Base-by-base conservation (phyloP, 2,797 vertebrate genomes). In the Phalloptychus januarius region DNA sequence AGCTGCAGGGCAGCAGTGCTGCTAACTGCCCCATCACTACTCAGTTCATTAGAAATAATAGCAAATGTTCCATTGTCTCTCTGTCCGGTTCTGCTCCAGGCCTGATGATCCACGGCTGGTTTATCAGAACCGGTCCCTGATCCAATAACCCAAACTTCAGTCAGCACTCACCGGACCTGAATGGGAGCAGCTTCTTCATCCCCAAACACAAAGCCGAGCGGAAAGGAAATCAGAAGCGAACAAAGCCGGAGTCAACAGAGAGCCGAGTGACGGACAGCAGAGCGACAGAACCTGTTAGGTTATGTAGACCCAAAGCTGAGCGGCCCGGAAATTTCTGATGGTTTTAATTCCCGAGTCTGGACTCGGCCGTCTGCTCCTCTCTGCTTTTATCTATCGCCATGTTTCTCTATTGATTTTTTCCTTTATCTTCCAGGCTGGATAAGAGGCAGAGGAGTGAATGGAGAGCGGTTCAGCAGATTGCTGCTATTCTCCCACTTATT, bases 351-450 rank as follows among this genome's bases (percentile, higher is more conserved):
- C 33, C 61, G 23, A 23, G 33, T 96, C 96, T 96, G 92, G 95
- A 95, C 94, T 96, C 95, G 96, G 94, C 95, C 93, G 85, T 79
- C 84, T 77, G 78, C 50, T 65, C 76, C 80, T 74, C 65, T 72
- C 84, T n/a, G 94, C 97, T 96, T 97, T 97, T 96, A 97, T 98
- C 97, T 97, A 96, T 96, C 95, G 85, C 94, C 95, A 96, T 96
- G 97, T 96, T 96, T 96, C 88, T 93, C 93, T 98, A 98, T 98
- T 98, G 97, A 98, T 98, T 98, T 97, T 97, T 84, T 85, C 71
- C 89, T 97, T 97, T 98, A 98, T 99, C 98, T 98, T 96, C 96
- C 94, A 93, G 96, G 96, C 96, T 95, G 97, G 97, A 96, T 33
- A 96, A 97, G 96, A 97, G 97, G 96, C 97, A 96, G 96, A 97